Evolutionary conservation across 2,888 invertebrate species (phyloP).

Genomic region (Caenorhabditis becei): DNA sequence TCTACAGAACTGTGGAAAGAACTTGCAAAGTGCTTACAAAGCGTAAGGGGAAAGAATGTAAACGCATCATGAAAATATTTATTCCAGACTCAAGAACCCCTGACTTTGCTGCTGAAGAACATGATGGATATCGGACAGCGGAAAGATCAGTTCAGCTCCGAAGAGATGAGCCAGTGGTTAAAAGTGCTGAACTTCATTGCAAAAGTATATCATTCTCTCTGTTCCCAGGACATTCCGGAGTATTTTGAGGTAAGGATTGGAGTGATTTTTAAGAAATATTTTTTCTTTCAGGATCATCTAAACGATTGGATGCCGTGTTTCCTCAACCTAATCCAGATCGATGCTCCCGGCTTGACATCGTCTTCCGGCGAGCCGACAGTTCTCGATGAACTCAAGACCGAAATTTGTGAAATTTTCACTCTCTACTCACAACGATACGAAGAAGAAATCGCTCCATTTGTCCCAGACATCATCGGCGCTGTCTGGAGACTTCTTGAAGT

Average conservation of each 20-base stretch:
- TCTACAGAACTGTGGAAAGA: slow-evolving; percentile 96
- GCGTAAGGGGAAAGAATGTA: slow-evolving; percentile 32
- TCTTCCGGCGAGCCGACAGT: slow-evolving; percentile 74
- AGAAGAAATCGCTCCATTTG: slow-evolving; percentile 93
- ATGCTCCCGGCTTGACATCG: slow-evolving; percentile 61
- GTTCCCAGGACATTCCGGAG: slow-evolving; percentile 97
- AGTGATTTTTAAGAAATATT: not conserved
- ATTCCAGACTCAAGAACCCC: slow-evolving; percentile 89
- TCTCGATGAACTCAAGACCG: slow-evolving; percentile 82
- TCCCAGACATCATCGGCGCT: slow-evolving; percentile 93
- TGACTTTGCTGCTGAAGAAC: slow-evolving; percentile 93
- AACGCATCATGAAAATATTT: not conserved
- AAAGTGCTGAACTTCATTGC: slow-evolving; percentile 64
- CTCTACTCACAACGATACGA: slow-evolving; percentile 98
- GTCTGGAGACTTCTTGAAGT: slow-evolving; percentile 92
- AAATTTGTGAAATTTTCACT: slow-evolving; percentile 94
- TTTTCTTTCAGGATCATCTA: slow-evolving; percentile 90
- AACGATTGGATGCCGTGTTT: slow-evolving; percentile 94
- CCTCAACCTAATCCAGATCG: slow-evolving; percentile 87
- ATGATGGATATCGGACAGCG: slow-evolving; percentile 78
- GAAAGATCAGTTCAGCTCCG: slow-evolving; percentile 51
- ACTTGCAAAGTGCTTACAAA: slow-evolving; percentile 86
- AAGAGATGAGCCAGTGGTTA: slow-evolving; percentile 61
- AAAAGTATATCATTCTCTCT: slow-evolving; percentile 92
- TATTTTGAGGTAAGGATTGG: slow-evolving; percentile 89